These are phyloP conservation scores for Phenganax subtilis DNA, from an alignment of 92 coral and sea anemone genomes.

Conservation along the genomic window DNA sequence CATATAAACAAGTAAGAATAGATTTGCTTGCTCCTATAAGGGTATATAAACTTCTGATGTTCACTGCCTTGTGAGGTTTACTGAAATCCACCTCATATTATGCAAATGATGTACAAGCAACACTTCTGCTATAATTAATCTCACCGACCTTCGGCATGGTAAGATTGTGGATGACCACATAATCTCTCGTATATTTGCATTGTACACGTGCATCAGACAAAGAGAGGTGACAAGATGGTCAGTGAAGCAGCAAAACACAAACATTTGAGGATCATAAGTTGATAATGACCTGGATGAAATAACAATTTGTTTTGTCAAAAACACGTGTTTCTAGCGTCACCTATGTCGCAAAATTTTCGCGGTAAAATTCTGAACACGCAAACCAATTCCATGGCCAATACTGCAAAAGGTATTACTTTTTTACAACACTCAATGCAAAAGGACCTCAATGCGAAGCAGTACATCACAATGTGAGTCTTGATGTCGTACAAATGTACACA, in stretches of 20 bases:
- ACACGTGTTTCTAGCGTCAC: constrained; percentile 29
- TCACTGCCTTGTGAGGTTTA: too few relatives aligned
- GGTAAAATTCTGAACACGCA: background rate
- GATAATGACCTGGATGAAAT: background rate
- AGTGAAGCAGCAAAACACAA: constrained; percentile 15
- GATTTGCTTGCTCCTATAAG: too few relatives aligned
- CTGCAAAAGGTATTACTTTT: background rate
- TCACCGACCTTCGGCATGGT: constrained; percentile 1
- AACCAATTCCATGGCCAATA: background rate
- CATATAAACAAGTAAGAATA: too few relatives aligned
- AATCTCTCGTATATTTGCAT: constrained; percentile 9
- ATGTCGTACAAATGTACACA: too few relatives aligned
- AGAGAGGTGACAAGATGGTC: background rate
- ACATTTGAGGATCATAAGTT: background rate
- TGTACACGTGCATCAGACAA: constrained; percentile 21
- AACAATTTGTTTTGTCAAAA: constrained; percentile 33
- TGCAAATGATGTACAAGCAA: too few relatives aligned
- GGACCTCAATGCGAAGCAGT: background rate
- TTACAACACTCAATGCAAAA: background rate
- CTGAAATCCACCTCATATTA: too few relatives aligned
- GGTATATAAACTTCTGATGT: too few relatives aligned
- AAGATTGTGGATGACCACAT: background rate
- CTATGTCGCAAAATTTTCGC: constrained; percentile 18
- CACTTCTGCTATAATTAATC: background rate
- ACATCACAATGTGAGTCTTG: background rate